Percentiles rank a stretch among this genome's conserved stretches.
Conservation (phyloP, 1,140 invertebrate genomes). For the Dendroctonus valens region DNA sequence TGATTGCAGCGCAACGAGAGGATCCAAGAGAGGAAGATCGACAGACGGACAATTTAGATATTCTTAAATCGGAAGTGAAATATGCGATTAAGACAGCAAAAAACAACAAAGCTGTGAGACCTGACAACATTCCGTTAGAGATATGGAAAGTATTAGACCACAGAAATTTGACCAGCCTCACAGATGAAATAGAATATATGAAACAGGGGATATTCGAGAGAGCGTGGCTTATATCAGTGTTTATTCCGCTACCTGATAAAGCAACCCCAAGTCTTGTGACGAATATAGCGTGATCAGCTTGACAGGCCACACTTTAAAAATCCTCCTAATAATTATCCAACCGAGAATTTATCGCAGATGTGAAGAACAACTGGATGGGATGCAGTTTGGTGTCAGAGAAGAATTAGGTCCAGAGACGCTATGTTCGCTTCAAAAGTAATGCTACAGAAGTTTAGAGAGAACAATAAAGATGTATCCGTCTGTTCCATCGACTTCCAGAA, state of each 20-base stretch:
- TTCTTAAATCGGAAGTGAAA: background rate
- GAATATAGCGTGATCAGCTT: too few species aligned
- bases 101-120: background rate
- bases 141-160: background rate
- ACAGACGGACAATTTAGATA: too few species aligned
- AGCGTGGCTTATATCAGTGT: background rate
- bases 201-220: background rate
- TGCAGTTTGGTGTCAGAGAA: too few species aligned
- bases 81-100: background rate
- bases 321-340: background rate
- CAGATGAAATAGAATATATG: background rate
- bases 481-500: conserved; percentile 1
- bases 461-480: background rate
- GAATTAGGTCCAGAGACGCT: too few species aligned
- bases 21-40: too few species aligned
- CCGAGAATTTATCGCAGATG: too few species aligned
- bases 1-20: background rate
- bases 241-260: too few species aligned
- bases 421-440: conserved; percentile 1
- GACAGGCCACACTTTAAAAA: too few species aligned
- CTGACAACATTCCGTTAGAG: background rate
- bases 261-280: too few species aligned
- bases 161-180: background rate
- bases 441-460: background rate
- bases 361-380: too few species aligned